A percentile compares a stretch with the other conserved stretches of the same genome.
Conservation (phyloP, 2,797 vertebrate genomes). For the Catostomus latipinnis region DNA sequence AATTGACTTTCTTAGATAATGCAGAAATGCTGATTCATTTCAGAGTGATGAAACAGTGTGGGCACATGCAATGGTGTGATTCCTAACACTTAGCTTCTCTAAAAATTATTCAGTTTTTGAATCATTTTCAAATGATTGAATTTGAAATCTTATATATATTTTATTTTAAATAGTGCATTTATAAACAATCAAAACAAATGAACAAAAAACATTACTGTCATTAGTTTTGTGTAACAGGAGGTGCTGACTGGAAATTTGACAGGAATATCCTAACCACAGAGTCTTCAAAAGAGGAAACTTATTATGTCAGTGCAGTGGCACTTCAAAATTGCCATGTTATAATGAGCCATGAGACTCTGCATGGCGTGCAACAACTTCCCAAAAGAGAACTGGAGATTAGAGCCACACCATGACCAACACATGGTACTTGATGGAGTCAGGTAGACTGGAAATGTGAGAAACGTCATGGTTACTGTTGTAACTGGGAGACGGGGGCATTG, state of each 20-base stretch:
- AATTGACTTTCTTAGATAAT: constrained; percentile 11
- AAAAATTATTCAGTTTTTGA: not conserved
- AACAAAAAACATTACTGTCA: not conserved
- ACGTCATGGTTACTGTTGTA: too few species aligned
- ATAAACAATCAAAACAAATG: too few species aligned
- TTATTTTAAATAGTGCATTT: not conserved
- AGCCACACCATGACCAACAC: constrained; percentile 5
- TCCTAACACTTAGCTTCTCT: not conserved
- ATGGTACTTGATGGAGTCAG: not conserved
- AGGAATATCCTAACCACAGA: constrained; percentile 36
- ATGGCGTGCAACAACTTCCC: constrained; percentile 12
- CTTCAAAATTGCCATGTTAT: constrained; percentile 33
- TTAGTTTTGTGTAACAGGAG: constrained; percentile 1
- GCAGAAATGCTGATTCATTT: constrained; percentile 37
- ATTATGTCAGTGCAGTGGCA: constrained; percentile 28
- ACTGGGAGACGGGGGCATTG: too few species aligned
- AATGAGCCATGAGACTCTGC: constrained; percentile 23
- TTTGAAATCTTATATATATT: not conserved
- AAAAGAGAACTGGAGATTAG: not conserved
- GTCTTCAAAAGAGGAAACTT: constrained; percentile 45
- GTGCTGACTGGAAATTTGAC: constrained; percentile 30
- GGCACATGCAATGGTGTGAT: constrained; percentile 15
- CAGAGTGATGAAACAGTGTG: constrained; percentile 18
- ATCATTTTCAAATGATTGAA: too few species aligned
- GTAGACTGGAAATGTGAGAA: not conserved